Conservation (phyloP, 2,113 vertebrate species). For the Malurus elegans region DNA sequence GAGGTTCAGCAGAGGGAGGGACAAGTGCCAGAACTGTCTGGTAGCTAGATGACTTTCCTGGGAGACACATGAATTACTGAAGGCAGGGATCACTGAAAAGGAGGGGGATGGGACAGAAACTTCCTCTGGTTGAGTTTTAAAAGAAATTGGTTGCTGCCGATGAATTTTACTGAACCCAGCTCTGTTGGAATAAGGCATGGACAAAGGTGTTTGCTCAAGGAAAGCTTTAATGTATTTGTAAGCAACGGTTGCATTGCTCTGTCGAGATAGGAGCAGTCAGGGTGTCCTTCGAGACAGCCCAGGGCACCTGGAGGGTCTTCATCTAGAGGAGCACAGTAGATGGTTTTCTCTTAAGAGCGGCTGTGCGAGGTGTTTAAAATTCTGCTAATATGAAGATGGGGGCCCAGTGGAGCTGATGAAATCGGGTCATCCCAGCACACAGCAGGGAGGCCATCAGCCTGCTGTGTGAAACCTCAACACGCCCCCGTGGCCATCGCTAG, state of each 20-base stretch:
- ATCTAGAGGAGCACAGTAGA: fast-evolving
- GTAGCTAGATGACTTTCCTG: neutral
- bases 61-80: neutral
- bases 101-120: neutral
- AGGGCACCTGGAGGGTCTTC: neutral
- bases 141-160: neutral
- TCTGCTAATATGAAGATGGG: neutral
- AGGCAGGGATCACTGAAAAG: neutral
- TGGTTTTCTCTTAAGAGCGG: neutral
- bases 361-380: neutral
- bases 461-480: neutral
- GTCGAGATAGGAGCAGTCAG: neutral
- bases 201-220: neutral
- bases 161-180: neutral
- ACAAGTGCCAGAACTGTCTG: neutral
- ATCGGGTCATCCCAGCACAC: neutral
- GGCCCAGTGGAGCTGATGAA: neutral
- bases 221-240: neutral
- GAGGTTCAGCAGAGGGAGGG: neutral
- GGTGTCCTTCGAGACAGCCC: fast-evolving
- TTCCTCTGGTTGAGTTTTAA: neutral
- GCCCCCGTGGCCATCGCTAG: neutral
- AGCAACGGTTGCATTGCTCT: neutral
- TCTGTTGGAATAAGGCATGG: neutral
- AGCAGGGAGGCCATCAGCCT: neutral